Base-by-base conservation (phyloP, 1,140 invertebrate species). In the Mya arenaria region DNA sequence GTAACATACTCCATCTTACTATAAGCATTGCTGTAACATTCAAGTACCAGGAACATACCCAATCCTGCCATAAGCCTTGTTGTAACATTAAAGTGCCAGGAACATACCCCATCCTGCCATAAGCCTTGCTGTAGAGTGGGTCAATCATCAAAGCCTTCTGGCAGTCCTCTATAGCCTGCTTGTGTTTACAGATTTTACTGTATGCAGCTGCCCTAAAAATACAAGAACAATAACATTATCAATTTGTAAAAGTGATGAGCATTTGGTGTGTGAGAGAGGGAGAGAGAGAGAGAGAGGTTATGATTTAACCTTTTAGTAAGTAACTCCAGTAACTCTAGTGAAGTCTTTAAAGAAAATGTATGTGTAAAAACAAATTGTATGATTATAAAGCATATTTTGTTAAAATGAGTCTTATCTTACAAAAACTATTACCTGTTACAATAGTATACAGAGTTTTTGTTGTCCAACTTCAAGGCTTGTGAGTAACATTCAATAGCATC, bases 41-140 rank as follows among this genome's bases (percentile, higher is more conserved):
- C n/a, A n/a, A n/a, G n/a, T n/a, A n/a, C n/a, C n/a, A 60, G 6
- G 0, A 17, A 32, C 48, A 8, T 5, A 37, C 17, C 5, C 19
- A n/a, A 25, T 86, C 52, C n/a, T n/a, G n/a, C n/a, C n/a, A n/a
- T n/a, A n/a, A n/a, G n/a, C n/a, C n/a, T n/a, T n/a, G n/a, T n/a
- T n/a, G n/a, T n/a, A n/a, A n/a, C n/a, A n/a, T n/a, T n/a, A n/a
- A n/a, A n/a, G n/a, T n/a, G n/a, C n/a, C n/a, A 58, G 30, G 37
- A 48, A 91, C 90, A 91, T 93, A 95, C 94, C 96, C 97, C 92
- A 99, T 95, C 87, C 98, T 94, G 6, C 97, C 97, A 94, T 98
- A 98, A 3, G 98, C 98, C 94, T 99, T 99, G 80, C 97, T 96
- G 91, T 99, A 99, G 41, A 95, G 95, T 0, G 96, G 96, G 93